Evolutionary conservation across 1,140 invertebrate species (phyloP), one percentile per base, ranked within the genome.

Genomic region (Drosophila baimaii): DNA sequence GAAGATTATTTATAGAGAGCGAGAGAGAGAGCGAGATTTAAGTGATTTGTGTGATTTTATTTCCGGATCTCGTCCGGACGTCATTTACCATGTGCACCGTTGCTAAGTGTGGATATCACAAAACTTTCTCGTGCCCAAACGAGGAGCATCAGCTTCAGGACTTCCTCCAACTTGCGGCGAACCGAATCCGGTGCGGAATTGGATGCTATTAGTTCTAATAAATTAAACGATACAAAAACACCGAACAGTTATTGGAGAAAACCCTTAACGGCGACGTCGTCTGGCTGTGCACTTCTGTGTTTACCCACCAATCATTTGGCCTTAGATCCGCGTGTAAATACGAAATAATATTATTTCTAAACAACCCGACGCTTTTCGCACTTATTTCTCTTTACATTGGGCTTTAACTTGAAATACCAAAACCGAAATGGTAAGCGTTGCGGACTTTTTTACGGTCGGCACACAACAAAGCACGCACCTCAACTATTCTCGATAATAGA

Each of bases 91-190:
- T 93, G 93, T 63, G 92, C 91, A 91, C 94, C 93, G 37, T 92
- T 74, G 83, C 93, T 93, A 46, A 95, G 92, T 74, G 94, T 92
- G 69, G 93, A 94, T 73, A 96, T 93, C 19, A 95, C 95, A 91
- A 95, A 94, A 77, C 94, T 94, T 90, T 96, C 95, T 73, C 94
- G 94, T 91, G 95, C 96, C 96, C 96, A 96, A n/a, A 96, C 94
- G 72, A 95, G 93, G 59, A 96, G 93, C 96, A 96, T 96, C 72
- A 95, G 93, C 92, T 96, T 96, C 76, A 96, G 93, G 57, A 96
- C 93, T 89, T 96, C 95, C 90, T 97, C 95, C 75, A 96, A 93
- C 80, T 95, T 95, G 44, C 93, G 93, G 78, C 95, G 94, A 54
- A 96, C 90, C 70, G 94, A 94, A 44, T 93, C 93, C 90, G 88